These are phyloP conservation scores for Schizaphis graminum DNA, from an alignment of 2,888 invertebrate genomes.

Conservation along the genomic window DNA sequence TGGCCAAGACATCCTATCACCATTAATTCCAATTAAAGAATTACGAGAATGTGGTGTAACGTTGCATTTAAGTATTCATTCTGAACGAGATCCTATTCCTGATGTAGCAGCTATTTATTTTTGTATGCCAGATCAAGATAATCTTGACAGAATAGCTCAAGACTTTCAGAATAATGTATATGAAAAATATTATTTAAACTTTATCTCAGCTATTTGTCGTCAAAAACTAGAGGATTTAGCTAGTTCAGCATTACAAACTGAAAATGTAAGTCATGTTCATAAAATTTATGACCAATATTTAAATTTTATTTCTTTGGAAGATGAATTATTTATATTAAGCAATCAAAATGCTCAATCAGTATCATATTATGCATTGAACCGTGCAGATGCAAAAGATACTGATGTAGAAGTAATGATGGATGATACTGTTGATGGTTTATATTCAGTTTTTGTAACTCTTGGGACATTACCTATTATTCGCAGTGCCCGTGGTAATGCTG, in stretches of 20 bases:
- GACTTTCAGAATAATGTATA: slow-evolving; percentile 91
- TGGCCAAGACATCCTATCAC: slow-evolving; percentile 98
- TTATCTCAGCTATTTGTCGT: slow-evolving; percentile 93
- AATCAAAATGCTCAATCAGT: slow-evolving; percentile 92
- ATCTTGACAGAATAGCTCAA: slow-evolving; percentile 92
- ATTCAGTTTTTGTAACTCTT: slow-evolving; percentile 97
- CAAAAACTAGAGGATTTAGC: slow-evolving; percentile 96
- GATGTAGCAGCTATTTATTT: slow-evolving; percentile 99
- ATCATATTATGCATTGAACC: slow-evolving; percentile 96
- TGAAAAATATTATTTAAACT: slow-evolving; percentile 96
- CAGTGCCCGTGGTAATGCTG: slow-evolving; percentile 95
- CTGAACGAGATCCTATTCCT: slow-evolving; percentile 92
- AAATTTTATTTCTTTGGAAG: slow-evolving; percentile 97
- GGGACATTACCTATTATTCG: slow-evolving; percentile 93
- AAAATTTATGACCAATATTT: slow-evolving; percentile 98
- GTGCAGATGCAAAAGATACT: slow-evolving; percentile 92
- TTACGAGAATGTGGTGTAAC: slow-evolving; percentile 96
- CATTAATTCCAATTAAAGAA: slow-evolving; percentile 94
- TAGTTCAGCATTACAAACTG: slow-evolving; percentile 89
- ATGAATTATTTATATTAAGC: slow-evolving; percentile 94
- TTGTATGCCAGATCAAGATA: slow-evolving; percentile 95
- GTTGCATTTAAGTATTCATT: slow-evolving; percentile 93
- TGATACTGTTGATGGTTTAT: slow-evolving; percentile 93
- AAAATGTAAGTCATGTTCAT: slow-evolving; percentile 91
- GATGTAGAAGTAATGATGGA: slow-evolving; percentile 97